Conservation (phyloP, 2,888 invertebrate genomes). For the Uloborus plumipes region DNA sequence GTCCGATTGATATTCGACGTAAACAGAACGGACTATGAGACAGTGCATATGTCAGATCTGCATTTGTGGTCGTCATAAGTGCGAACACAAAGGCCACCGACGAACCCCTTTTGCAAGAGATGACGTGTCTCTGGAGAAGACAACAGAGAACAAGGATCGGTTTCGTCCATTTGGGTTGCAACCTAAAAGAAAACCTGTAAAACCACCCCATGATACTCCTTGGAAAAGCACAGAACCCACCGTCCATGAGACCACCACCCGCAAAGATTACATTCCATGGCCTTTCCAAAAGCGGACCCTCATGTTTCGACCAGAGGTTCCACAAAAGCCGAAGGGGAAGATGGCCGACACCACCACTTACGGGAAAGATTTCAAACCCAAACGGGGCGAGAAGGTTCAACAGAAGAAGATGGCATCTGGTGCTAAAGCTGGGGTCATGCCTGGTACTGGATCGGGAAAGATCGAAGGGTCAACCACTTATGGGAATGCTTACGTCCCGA, state of each 20-base stretch:
- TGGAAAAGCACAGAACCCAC: slow-evolving; percentile 39
- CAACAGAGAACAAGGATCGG: slow-evolving; percentile 45
- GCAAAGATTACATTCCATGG: slow-evolving; percentile 31
- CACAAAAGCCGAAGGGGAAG: slow-evolving; percentile 18
- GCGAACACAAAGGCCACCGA: slow-evolving; percentile 26
- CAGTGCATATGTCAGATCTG: slow-evolving; percentile 58
- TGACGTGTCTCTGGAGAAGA: not conserved
- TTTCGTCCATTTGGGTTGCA: slow-evolving; percentile 26
- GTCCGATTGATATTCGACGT: too few relatives aligned
- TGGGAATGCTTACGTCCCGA: slow-evolving; percentile 27
- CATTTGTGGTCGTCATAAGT: slow-evolving; percentile 42
- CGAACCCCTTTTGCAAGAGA: slow-evolving; percentile 37
- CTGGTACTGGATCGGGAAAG: slow-evolving; percentile 28
- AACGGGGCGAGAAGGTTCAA: not conserved
- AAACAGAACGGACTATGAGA: slow-evolving; percentile 3
- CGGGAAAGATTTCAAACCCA: slow-evolving; percentile 25
- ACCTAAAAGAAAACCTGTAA: slow-evolving; percentile 12
- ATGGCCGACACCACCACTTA: slow-evolving; percentile 31
- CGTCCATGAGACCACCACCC: slow-evolving; percentile 41
- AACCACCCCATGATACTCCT: slow-evolving; percentile 1
- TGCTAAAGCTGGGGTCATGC: slow-evolving; percentile 36
- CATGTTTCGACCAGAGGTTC: slow-evolving; percentile 11
- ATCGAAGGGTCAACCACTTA: slow-evolving; percentile 38
- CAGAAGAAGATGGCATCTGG: not conserved
- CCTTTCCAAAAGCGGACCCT: slow-evolving; percentile 19